Percentiles rank a stretch among this genome's conserved stretches.
Conservation (phyloP, 2,888 invertebrate species). For the Apamea sordens region DNA sequence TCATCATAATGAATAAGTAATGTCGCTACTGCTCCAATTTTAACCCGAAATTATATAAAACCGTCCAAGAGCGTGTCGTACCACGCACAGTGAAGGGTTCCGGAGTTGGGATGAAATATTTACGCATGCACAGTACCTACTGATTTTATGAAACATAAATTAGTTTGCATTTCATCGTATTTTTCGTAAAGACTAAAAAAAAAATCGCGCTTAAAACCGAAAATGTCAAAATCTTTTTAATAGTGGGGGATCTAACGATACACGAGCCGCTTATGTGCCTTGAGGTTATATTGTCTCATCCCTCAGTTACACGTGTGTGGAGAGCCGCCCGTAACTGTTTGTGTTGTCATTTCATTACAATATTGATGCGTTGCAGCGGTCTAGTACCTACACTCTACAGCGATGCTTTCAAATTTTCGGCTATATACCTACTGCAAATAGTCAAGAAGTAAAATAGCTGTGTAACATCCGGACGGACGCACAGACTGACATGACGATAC, state of each 20-base stretch:
- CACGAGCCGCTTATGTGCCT: not conserved
- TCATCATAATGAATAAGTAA: conserved; percentile 14
- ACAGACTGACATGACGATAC: not conserved
- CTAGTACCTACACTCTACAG: not conserved
- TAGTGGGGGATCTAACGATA: not conserved
- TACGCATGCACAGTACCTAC: too few species aligned
- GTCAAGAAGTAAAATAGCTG: not conserved
- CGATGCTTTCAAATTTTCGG: not conserved
- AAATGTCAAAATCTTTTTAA: not conserved
- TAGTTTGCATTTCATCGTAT: not conserved
- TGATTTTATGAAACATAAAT: not conserved
- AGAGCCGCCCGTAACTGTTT: not conserved
- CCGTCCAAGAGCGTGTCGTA: too few species aligned
- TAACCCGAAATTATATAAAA: conserved; percentile 5
- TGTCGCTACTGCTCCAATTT: conserved; percentile 10
- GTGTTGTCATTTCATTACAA: not conserved
- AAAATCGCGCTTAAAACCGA: not conserved
- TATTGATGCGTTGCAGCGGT: not conserved
- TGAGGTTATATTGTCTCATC: not conserved
- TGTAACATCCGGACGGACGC: not conserved
- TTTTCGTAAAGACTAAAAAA: not conserved
- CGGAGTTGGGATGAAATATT: not conserved
- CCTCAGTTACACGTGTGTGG: not conserved
- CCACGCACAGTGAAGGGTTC: not conserved
- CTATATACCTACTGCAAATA: too few species aligned